These are phyloP conservation scores for Etheostoma spectabile DNA, from an alignment of 2,113 vertebrate species.

Conservation along the genomic window DNA sequence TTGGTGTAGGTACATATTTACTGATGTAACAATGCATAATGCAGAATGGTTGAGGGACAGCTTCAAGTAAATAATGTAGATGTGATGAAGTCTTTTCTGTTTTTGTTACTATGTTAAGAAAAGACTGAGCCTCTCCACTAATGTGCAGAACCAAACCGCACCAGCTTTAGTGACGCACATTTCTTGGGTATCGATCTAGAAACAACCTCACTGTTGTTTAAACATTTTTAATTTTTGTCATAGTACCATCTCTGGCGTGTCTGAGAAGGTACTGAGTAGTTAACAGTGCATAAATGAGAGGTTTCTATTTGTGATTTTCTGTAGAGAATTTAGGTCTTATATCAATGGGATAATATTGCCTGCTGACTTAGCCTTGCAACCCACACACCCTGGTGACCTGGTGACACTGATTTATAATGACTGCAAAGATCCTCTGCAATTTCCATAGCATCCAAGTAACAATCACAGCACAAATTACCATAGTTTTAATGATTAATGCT, in stretches of 20 bases:
- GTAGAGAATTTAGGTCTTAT: neutral
- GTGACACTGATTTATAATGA: constrained; percentile 22
- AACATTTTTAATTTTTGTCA: neutral
- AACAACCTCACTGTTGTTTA: constrained; percentile 23
- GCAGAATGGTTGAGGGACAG: constrained; percentile 29
- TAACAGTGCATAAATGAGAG: constrained; percentile 18
- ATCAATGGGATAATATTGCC: constrained; percentile 19
- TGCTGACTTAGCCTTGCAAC: constrained; percentile 7
- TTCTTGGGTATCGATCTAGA: constrained; percentile 35
- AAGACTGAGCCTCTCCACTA: constrained; percentile 25
- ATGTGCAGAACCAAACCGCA: constrained; percentile 28
- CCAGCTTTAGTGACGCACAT: constrained; percentile 1
- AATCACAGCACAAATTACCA: neutral
- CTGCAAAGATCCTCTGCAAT: constrained; percentile 12
- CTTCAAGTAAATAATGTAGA: constrained; percentile 73
- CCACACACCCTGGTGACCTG: constrained; percentile 8
- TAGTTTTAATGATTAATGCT: constrained; percentile 10
- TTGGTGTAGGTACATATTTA: constrained; percentile 56
- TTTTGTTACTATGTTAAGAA: constrained; percentile 50
- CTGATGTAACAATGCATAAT: constrained; percentile 71
- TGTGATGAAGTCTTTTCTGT: constrained; percentile 52
- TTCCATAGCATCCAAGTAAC: constrained; percentile 13
- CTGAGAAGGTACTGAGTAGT: constrained; percentile 15
- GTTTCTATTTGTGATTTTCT: constrained; percentile 50
- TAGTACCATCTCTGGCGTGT: constrained; percentile 2